phyloP scores from a whole-genome alignment of 2,797 vertebrate species.

The Pygocentrus nattereri region DNA sequence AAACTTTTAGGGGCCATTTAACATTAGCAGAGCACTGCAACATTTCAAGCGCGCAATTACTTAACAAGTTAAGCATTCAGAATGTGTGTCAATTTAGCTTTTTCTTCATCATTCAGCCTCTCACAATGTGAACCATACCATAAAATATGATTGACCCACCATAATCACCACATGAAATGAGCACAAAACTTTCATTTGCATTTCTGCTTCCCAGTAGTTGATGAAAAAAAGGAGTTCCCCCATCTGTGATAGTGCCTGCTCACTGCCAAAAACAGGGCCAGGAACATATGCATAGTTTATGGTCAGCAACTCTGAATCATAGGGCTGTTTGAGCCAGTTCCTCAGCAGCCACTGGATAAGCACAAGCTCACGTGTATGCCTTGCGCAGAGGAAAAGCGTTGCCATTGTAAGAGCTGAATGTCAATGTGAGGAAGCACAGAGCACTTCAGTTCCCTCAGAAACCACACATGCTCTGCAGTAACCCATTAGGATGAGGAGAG shows the following conservation, averaged over 20 bases:
- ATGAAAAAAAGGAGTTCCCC: conserved; percentile 16
- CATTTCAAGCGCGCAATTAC: too few species aligned
- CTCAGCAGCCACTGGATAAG: conserved; percentile 40
- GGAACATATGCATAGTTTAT: conserved; percentile 59
- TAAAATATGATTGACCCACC: conserved; percentile 10
- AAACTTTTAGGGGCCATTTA: too few species aligned
- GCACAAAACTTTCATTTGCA: background rate
- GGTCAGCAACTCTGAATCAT: conserved; percentile 59
- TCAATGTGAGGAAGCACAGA: conserved; percentile 36
- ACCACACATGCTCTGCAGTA: conserved; percentile 4
- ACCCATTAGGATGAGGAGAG: background rate
- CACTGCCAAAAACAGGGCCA: conserved; percentile 46
- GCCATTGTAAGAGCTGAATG: conserved; percentile 36
- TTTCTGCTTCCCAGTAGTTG: conserved; percentile 17
- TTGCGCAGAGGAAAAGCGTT: conserved; percentile 38
- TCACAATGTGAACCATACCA: conserved; percentile 29
- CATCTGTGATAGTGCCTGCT: conserved; percentile 43
- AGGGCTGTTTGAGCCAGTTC: conserved; percentile 46
- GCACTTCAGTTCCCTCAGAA: conserved; percentile 25
- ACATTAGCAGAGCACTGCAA: too few species aligned
- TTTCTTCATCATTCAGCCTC: background rate
- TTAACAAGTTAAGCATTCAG: background rate
- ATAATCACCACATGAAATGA: conserved; percentile 30
- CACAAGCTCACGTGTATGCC: conserved; percentile 43
- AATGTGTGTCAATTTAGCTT: too few species aligned